Conservation (phyloP, 2,113 vertebrate species). For the Lamprotornis superbus region DNA sequence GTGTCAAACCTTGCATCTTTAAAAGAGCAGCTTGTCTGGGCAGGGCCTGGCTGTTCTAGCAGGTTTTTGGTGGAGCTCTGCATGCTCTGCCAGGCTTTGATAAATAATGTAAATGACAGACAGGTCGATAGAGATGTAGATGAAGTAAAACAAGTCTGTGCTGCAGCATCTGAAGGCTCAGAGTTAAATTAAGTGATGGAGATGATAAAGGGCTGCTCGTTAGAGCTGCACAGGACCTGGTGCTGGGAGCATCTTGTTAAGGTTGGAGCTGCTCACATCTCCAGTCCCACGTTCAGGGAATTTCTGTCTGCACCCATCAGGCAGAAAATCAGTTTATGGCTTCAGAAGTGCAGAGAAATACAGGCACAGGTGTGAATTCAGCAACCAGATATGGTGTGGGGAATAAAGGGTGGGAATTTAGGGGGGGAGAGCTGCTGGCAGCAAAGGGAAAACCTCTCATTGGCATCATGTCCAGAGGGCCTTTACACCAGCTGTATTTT, state of each 20-base stretch:
- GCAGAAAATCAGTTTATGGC: neutral
- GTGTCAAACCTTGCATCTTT: fast-evolving
- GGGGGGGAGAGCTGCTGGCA: neutral
- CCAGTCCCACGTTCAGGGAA: fast-evolving
- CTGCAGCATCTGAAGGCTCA: neutral
- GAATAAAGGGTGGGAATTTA: neutral
- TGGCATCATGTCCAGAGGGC: neutral
- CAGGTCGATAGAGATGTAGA: neutral
- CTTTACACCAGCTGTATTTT: neutral
- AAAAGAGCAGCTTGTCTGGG: neutral
- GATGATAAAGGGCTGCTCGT: neutral
- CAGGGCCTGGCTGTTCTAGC: neutral
- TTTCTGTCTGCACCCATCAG: neutral
- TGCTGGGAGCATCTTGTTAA: neutral
- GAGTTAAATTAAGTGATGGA: neutral
- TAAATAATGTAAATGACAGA: neutral
- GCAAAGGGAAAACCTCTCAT: neutral
- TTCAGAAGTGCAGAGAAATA: neutral
- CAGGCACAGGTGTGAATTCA: fast-evolving
- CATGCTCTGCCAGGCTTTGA: neutral
- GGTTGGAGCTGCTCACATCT: neutral
- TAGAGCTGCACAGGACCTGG: neutral
- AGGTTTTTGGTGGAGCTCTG: neutral
- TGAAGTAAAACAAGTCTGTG: neutral
- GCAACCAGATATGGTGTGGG: neutral